Conservation (phyloP, 1,140 invertebrate genomes). For the Apolygus lucorum region DNA sequence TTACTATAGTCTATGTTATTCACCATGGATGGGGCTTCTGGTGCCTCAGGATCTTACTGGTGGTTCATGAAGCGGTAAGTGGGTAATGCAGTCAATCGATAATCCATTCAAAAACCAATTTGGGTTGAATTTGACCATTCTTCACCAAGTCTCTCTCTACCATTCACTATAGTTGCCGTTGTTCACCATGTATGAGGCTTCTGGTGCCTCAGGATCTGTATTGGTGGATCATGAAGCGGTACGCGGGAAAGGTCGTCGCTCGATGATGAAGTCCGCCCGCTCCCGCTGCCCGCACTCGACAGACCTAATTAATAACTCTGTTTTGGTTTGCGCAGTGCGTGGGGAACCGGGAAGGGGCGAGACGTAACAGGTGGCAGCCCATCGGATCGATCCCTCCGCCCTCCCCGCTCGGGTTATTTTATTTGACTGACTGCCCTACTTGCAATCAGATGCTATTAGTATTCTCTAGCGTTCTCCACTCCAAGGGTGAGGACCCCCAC, state of each 20-base stretch:
- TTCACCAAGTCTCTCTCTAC: too few relatives aligned
- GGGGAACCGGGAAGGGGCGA: neutral
- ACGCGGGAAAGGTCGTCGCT: neutral
- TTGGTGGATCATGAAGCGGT: too few relatives aligned
- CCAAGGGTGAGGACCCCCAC: neutral
- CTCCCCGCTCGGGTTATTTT: constrained; percentile 12
- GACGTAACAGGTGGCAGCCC: constrained; percentile 13
- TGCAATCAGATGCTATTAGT: constrained; percentile 20
- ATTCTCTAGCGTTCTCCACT: constrained; percentile 9
- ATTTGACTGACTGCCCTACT: constrained; percentile 23
- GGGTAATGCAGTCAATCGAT: too few relatives aligned
- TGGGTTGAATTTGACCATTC: too few relatives aligned
- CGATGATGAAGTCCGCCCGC: neutral
- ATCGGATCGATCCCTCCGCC: constrained; percentile 9
- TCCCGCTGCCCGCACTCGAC: neutral
- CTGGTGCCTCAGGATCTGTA: too few relatives aligned
- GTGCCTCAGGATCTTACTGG: too few relatives aligned
- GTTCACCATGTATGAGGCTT: too few relatives aligned
- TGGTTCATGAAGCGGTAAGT: too few relatives aligned
- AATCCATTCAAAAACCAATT: too few relatives aligned
- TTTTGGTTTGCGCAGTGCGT: constrained; percentile 24
- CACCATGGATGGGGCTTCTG: too few relatives aligned
- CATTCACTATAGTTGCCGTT: too few relatives aligned
- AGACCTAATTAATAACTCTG: constrained; percentile 18
- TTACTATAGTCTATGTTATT: too few relatives aligned